A percentile compares a stretch with the other conserved stretches of the same genome.
These are phyloP conservation scores for Plecotus auritus DNA, from an alignment of 2,113 vertebrate species.

Conservation along the genomic window DNA sequence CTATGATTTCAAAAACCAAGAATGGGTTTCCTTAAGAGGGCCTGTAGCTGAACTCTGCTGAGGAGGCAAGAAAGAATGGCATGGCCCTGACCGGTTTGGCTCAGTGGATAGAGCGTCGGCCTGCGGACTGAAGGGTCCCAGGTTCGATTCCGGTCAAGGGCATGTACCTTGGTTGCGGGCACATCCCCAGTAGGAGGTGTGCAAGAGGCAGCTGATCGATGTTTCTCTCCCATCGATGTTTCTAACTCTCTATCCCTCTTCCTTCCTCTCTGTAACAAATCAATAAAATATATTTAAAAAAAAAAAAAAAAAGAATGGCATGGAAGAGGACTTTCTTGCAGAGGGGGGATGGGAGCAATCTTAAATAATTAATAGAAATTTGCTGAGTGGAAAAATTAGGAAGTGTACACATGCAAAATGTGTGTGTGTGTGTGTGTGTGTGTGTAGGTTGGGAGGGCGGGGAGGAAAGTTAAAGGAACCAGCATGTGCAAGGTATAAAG, in stretches of 20 bases:
- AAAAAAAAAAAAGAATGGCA: background rate
- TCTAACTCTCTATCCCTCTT: no score
- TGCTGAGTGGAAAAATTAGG: background rate
- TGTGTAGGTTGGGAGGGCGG: background rate
- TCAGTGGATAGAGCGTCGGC: no score
- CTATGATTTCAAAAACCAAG: background rate
- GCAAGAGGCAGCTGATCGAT: no score
- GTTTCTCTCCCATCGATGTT: no score
- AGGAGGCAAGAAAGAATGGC: fast-evolving
- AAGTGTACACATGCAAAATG: background rate
- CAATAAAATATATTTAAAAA: no score
- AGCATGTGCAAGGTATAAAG: background rate
- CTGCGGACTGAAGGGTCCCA: no score
- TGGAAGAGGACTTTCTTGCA: background rate
- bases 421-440: background rate
- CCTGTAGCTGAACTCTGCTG: background rate
- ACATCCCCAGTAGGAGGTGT: no score
- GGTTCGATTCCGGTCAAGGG: no score
- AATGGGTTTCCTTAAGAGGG: background rate
- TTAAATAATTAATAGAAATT: background rate
- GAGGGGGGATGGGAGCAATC: background rate
- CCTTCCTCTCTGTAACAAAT: no score
- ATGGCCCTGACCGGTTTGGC: no score
- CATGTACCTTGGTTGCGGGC: no score
- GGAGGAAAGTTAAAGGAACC: background rate